Conservation (phyloP, 2,888 invertebrate genomes). For the Drosophila dives region DNA sequence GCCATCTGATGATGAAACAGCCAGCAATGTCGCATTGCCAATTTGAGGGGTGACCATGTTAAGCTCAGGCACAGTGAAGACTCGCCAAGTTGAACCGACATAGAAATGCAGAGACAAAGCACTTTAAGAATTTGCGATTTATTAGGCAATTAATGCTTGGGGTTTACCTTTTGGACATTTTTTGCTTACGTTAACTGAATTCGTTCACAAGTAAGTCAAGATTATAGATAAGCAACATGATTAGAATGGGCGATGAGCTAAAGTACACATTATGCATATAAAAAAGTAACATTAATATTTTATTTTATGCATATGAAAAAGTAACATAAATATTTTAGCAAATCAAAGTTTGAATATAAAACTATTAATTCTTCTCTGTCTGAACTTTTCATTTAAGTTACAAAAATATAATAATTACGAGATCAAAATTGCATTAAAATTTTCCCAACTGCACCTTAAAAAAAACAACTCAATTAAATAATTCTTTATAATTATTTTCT, state of each 20-base stretch:
- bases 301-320: neutral
- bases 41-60: constrained; percentile 49
- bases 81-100: no score
- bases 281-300: neutral
- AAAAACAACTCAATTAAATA: neutral
- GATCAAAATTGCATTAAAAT: neutral
- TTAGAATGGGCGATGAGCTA: neutral
- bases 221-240: neutral
- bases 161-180: no score
- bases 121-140: neutral
- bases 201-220: neutral
- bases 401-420: neutral
- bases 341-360: neutral
- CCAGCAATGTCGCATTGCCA: constrained; percentile 16
- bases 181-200: no score
- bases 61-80: constrained; percentile 21
- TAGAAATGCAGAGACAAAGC: neutral
- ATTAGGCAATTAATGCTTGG: neutral
- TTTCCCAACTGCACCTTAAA: neutral
- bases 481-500: neutral
- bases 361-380: neutral
- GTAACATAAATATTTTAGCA: neutral
- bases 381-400: neutral
- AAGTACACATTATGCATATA: neutral
- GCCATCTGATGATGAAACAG: constrained; percentile 23